Evolutionary conservation across 1,140 invertebrate species (phyloP), one percentile per base, ranked within the genome.

Genomic region (Lepidurus apus): DNA sequence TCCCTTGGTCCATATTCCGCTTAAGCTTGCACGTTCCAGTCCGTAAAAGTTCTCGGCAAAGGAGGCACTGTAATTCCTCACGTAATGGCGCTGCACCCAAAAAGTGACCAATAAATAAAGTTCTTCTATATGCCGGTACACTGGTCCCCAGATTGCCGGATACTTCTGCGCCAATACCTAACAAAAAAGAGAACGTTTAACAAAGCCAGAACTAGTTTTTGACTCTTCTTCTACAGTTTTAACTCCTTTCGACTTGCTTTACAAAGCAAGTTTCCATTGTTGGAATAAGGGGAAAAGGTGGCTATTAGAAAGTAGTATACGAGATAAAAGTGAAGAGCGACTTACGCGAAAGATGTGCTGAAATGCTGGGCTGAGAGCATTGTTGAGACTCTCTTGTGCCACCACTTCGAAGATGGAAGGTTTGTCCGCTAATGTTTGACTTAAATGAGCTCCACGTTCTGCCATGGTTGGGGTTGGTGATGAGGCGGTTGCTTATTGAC

Each of bases 41-140:
- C 53, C 53, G 53, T 65, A 65, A 21, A 65, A 65, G n/a, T 65
- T 65, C 53, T 65, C 53, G 0, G 53, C 53, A 65, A 65, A 65
- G 53, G 53, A 21, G 1, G 53, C 53, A 13, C 53, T 21, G 53
- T 65, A 65, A 65, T 65, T 13, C 53, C 21, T 65, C 13, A 65
- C 17, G 53, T 65, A 65, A 65, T 65, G 53, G 53, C 53, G 53
- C 53, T 65, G 53, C 6, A 65, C 53, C 53, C 53, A 65, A 65
- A 65, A 65, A 65, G 53, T 65, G 53, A 65, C 53, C 53, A 13
- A 65, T 21, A 65, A 65, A 65, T 65, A 65, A 7, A 65, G 17
- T 65, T 65, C 53, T 21, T 65, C 53, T 17, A n/a, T 21, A 65
- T 65, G 8, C 53, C 53, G 53, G 53, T 65, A 65, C 53, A 65